These are phyloP conservation scores for Phalloptychus januarius DNA, from an alignment of 2,797 vertebrate genomes.

Conservation along the genomic window DNA sequence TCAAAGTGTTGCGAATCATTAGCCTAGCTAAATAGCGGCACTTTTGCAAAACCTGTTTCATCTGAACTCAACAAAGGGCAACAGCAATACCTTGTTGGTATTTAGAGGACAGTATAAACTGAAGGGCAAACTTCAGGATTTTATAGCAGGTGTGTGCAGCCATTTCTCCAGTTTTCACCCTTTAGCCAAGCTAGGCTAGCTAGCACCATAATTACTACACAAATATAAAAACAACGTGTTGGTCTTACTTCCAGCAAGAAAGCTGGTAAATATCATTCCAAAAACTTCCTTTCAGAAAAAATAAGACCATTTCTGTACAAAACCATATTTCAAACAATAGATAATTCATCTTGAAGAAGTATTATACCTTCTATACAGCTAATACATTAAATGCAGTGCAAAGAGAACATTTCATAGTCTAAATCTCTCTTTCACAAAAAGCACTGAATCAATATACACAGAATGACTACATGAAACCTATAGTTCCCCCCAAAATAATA, in stretches of 20 bases:
- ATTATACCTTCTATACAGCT: slow-evolving; percentile 64
- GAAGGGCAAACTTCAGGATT: neutral
- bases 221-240: neutral
- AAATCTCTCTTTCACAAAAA: slow-evolving; percentile 62
- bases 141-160: neutral
- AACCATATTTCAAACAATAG: slow-evolving; percentile 27
- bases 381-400: slow-evolving; percentile 78
- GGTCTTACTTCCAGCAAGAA: slow-evolving; percentile 9
- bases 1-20: neutral
- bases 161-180: neutral
- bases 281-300: slow-evolving; percentile 29
- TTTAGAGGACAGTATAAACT: neutral
- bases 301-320: slow-evolving; percentile 47
- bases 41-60: neutral
- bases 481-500: slow-evolving; percentile 9
- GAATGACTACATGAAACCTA: slow-evolving; percentile 57
- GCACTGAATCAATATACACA: slow-evolving; percentile 43
- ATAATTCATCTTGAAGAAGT: slow-evolving; percentile 39
- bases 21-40: neutral
- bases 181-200: slow-evolving; percentile 3
- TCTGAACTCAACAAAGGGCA: neutral
- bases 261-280: neutral
- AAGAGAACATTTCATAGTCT: slow-evolving; percentile 73
- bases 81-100: neutral
- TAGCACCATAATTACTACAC: neutral